Percentiles rank a stretch among this genome's conserved stretches.
Evolutionary conservation across 2,888 invertebrate genomes (phyloP).

Genomic region (Tetheella fluctuosa): DNA sequence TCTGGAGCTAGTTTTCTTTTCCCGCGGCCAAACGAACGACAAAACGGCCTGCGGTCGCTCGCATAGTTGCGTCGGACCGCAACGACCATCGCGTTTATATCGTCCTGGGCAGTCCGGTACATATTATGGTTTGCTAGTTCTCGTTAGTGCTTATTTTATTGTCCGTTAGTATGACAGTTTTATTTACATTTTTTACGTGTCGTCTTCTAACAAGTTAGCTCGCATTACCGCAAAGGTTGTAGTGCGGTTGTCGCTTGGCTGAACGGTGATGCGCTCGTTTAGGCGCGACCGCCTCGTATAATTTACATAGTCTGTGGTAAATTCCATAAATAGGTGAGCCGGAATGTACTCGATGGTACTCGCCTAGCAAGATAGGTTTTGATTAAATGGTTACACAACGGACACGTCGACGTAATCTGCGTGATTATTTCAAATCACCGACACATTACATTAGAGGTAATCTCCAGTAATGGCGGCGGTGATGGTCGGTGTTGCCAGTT

Average conservation of each 20-base stretch:
- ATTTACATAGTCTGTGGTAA: constrained; percentile 9
- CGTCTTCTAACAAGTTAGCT: constrained; percentile 43
- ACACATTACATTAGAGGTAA: constrained; percentile 80
- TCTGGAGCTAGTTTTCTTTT: constrained; percentile 41
- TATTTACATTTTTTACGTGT: constrained; percentile 49
- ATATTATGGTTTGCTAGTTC: constrained; percentile 47
- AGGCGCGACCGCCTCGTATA: constrained; percentile 6
- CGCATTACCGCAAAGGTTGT: constrained; percentile 31
- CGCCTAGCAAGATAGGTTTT: constrained; percentile 42
- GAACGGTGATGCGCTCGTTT: constrained; percentile 15
- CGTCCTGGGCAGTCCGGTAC: constrained; percentile 29
- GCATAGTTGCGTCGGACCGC: constrained; percentile 39
- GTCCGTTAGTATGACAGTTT: constrained; percentile 45
- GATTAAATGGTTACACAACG: constrained; percentile 67
- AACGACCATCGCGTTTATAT: constrained; percentile 32
- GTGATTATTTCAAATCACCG: constrained; percentile 82
- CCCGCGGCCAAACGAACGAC: constrained; percentile 21
- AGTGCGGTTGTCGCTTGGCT: constrained; percentile 20
- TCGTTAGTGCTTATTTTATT: constrained; percentile 69
- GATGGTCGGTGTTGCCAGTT: constrained; percentile 64
- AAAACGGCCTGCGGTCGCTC: constrained; percentile 28
- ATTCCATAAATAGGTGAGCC: constrained; percentile 31
- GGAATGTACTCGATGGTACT: constrained; percentile 14
- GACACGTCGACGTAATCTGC: constrained; percentile 66
- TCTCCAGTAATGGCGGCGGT: constrained; percentile 72